Conservation (phyloP, 2,888 invertebrate genomes). For the Galerucella nymphaeae region DNA sequence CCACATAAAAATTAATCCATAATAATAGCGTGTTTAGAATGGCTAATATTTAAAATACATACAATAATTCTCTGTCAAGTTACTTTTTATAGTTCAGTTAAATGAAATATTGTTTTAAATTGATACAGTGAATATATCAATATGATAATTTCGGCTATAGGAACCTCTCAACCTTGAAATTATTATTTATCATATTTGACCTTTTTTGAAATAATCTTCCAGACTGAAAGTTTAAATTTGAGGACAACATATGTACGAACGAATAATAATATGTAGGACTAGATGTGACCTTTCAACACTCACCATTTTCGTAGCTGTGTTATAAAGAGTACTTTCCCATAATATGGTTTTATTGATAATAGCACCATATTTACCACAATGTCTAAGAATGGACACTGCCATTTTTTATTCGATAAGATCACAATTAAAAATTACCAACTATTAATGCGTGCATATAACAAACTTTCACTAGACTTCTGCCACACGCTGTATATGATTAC, state of each 20-base stretch:
- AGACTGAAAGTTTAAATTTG: neutral
- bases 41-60: neutral
- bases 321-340: constrained; percentile 55
- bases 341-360: constrained; percentile 64
- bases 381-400: constrained; percentile 66
- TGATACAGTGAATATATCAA: neutral
- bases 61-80: no score
- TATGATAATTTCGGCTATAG: neutral
- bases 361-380: constrained; percentile 63
- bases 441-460: neutral
- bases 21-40: neutral
- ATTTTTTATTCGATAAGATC: constrained; percentile 55
- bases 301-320: constrained; percentile 63
- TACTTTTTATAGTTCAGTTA: neutral
- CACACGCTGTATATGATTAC: neutral
- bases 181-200: neutral
- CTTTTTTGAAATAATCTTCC: neutral
- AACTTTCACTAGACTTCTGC: constrained; percentile 1
- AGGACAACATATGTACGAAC: neutral
- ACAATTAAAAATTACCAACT: neutral
- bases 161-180: neutral
- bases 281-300: constrained; percentile 43
- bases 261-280: neutral
- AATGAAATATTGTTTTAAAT: neutral
- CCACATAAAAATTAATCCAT: neutral